phyloP scores from a whole-genome alignment of 2,113 vertebrate species.

The Origma solitaria region DNA sequence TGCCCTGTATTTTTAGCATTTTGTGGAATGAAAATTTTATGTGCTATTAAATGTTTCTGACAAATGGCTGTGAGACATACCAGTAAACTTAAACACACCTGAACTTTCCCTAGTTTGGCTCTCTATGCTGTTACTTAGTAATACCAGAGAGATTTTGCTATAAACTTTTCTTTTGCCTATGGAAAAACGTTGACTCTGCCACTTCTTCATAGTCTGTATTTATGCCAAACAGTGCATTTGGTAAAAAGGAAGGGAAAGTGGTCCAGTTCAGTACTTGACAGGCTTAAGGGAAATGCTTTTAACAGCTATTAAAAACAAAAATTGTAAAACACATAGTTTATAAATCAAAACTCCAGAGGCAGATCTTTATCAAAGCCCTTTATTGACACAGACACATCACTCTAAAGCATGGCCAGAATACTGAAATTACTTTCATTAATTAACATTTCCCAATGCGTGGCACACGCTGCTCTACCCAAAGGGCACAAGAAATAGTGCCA shows the following conservation, averaged over 20 bases:
- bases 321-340: neutral
- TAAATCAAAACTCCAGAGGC: neutral
- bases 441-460: neutral
- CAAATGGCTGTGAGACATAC: neutral
- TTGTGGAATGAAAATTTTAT: neutral
- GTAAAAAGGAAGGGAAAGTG: neutral
- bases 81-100: neutral
- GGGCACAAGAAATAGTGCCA: neutral
- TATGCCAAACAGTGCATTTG: neutral
- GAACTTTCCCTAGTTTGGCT: neutral
- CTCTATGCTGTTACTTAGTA: neutral
- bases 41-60: neutral
- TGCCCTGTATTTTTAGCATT: neutral
- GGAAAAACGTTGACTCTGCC: neutral
- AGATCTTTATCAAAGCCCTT: neutral
- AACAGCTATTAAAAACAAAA: neutral
- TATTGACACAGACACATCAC: neutral
- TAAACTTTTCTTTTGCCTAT: neutral
- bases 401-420: neutral
- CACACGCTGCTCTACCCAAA: neutral
- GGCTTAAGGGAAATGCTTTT: neutral
- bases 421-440: neutral
- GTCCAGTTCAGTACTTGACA: neutral
- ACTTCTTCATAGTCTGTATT: neutral
- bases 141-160: neutral